These are phyloP conservation scores for Nasonia giraulti DNA, from an alignment of 1,140 invertebrate genomes.

Conservation along the genomic window DNA sequence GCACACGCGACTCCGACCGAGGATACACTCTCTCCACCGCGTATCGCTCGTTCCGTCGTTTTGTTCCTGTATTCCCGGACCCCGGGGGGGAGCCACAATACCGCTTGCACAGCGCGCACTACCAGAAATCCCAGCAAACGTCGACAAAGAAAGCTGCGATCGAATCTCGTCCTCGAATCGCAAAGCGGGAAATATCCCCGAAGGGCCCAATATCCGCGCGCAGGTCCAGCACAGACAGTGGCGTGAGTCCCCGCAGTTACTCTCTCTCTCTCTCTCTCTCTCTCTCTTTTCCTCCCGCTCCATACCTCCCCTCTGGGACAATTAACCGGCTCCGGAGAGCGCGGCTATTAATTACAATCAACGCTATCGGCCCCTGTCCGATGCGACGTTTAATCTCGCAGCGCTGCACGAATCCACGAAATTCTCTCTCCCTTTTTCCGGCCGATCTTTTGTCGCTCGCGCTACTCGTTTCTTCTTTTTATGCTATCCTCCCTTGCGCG, in stretches of 20 bases:
- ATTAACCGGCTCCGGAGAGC: conserved; percentile 61
- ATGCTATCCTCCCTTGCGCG: neutral
- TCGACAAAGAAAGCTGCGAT: too few relatives aligned
- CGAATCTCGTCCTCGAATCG: neutral
- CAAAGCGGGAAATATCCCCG: neutral
- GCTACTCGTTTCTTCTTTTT: neutral
- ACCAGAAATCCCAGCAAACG: too few relatives aligned
- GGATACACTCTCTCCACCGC: neutral
- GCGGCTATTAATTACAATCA: conserved; percentile 70
- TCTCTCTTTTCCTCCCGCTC: neutral
- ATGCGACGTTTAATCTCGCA: conserved; percentile 56
- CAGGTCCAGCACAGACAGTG: neutral
- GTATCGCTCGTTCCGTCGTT: neutral
- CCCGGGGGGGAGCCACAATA: conserved; percentile 28
- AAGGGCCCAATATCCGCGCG: neutral
- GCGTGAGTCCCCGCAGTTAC: conserved; percentile 61
- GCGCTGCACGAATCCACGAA: conserved; percentile 40
- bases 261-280: conserved; percentile 48
- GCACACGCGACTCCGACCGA: neutral
- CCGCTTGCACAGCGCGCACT: too few relatives aligned
- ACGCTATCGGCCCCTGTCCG: conserved; percentile 56
- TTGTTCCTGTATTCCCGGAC: neutral
- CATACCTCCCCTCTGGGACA: conserved; percentile 51
- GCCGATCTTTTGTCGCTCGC: too few relatives aligned
- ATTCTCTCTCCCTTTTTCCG: conserved; percentile 2